Base-by-base conservation (phyloP, 1,140 invertebrate genomes). In the Solen grandis region DNA sequence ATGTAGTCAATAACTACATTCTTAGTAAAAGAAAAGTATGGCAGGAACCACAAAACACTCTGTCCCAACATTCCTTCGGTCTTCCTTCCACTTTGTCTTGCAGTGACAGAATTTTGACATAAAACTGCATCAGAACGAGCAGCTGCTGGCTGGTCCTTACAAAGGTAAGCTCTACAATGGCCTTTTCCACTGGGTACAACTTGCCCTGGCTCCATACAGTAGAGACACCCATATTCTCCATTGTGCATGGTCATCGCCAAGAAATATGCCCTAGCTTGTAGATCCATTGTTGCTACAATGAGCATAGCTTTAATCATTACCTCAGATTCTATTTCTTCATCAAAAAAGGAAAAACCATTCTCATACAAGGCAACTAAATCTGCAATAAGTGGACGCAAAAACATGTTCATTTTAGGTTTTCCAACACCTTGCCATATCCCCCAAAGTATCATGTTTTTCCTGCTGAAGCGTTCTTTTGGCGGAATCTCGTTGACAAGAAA, bases 371-470 rank as follows among this genome's bases (percentile, higher is more conserved):
- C 10, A 14, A 50, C 22, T 22, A 77, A 25, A 57, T 77, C 74
- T 22, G n/a, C 25, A 22, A 77, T 36, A 22, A 77, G 27, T 25
- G 60, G 46, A 22, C 29, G 13, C 16, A 77, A 38, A 41, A 55
- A 78, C 54, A 41, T 66, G 35, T 38, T 33, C 54, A 60, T 60
- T 41, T 66, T 41, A 19, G 50, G 46, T 69, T 54, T 50, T 31
- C 65, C 65, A 8, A 27, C 19, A 5, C 63, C 63, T 16, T 68
- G 63, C 75, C 73, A 76, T 22, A 76, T 35, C 4, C 73, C 75
- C 63, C 52, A 68, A 19, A 78, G 29, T 25, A 78, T 13, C 75
- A 78, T 69, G 31, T 78, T 78, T 69, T 78, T 69, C 27, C 36
- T 25, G 22, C 14, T 27, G 35, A 59, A 69, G 2, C 75, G 31